Evolutionary conservation across 2,797 vertebrate species (phyloP), one percentile per base, ranked within the genome.

Genomic region (Arrhamphus sclerolepis): DNA sequence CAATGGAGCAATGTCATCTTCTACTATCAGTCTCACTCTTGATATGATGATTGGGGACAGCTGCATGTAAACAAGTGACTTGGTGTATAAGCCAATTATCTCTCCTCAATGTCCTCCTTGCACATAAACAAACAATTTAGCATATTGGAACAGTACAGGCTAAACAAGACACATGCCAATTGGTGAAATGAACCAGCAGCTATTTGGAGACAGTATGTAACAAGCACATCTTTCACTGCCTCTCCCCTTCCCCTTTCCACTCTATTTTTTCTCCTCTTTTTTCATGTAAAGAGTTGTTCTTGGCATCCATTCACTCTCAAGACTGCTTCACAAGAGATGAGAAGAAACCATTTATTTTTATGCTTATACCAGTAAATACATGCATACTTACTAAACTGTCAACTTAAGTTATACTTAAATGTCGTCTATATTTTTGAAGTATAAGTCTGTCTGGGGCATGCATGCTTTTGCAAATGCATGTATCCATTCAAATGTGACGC

Each of bases 401-500:
- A 26, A 26, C 24, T 26, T n/a, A n/a, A n/a, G n/a, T n/a, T 26
- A 26, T 26, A 26, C 6, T 26, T 26, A 26, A 26, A 26, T 26
- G 46, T 49, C 31, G 6, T 3, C 24, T 26, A 26, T 26, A 26
- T 6, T 26, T 2, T 26, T 26, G 24, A 26, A 3, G 24, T 22
- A 46, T 48, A 20, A 9, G 54, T 28, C 10, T 48, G 39, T 21
- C 20, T 47, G 20, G 48, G 64, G 21, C n/a, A 44, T 59, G 48
- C 58, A 19, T 4, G 4, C 34, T 47, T 70, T 42, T 55, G 42
- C 58, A 29, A 55, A 51, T 92, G 91, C 18, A 29, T 50, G 53
- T n/a, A 42, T 48, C 18, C 9, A 43, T 19, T 46, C 4, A 10
- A 8, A 2, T 50, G 90, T 81, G 91, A 54, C 29, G 91, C 92